Conservation (phyloP, 2,888 invertebrate species). For the Dromius quadrimaculatus region DNA sequence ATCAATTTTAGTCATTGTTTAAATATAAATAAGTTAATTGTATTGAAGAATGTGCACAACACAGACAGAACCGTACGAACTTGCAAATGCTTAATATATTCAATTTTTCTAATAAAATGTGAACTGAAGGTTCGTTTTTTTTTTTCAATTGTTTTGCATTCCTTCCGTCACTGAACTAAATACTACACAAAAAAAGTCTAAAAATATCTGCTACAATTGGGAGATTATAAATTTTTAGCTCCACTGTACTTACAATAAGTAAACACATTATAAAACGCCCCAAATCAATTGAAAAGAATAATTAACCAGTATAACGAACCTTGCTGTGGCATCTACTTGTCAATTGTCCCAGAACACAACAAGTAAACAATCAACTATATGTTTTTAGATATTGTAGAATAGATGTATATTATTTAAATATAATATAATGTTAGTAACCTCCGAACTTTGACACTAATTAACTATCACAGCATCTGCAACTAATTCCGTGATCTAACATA, state of each 20-base stretch:
- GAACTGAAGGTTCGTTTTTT: too few species aligned
- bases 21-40: too few species aligned
- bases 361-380: conserved; percentile 4
- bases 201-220: conserved; percentile 6
- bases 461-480: conserved; percentile 47
- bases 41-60: too few species aligned
- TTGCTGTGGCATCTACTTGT: conserved; percentile 17
- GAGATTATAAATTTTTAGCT: background rate
- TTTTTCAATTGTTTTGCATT: too few species aligned
- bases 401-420: conserved; percentile 34
- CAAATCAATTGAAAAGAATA: background rate
- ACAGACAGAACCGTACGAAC: too few species aligned
- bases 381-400: conserved; percentile 24
- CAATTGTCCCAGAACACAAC: conserved; percentile 1
- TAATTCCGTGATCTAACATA: conserved; percentile 40
- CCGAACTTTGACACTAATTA: conserved; percentile 48
- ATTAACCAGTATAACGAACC: conserved; percentile 29
- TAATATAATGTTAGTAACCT: conserved; percentile 40
- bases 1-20: too few species aligned
- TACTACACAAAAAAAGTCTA: background rate
- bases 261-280: background rate
- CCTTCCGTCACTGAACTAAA: too few species aligned
- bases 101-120: too few species aligned
- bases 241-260: background rate
- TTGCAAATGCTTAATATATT: too few species aligned